A percentile compares a stretch with the other conserved stretches of the same genome.
phyloP scores from a whole-genome alignment of 2,888 invertebrate genomes.

The Steinernema hermaphroditum region DNA sequence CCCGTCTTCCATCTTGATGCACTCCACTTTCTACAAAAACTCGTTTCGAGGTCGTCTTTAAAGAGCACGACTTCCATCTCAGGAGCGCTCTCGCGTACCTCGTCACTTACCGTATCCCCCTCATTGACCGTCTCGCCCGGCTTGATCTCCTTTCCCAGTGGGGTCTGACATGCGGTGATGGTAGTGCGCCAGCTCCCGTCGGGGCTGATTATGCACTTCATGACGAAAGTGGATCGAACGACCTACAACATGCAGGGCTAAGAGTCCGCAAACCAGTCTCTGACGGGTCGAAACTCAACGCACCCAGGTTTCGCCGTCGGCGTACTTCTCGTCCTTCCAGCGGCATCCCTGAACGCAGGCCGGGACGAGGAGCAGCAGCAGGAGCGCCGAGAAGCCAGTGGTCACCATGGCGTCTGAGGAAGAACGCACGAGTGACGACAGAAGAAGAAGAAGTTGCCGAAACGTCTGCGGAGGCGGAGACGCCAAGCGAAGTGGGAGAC shows the following conservation, averaged over 20 bases:
- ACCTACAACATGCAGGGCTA: conserved; percentile 40
- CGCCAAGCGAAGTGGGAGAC: background rate
- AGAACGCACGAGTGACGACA: background rate
- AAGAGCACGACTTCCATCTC: conserved; percentile 2
- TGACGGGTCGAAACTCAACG: conserved; percentile 26
- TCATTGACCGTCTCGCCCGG: conserved; percentile 49
- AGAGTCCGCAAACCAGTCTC: background rate
- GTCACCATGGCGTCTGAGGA: background rate
- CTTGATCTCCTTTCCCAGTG: conserved; percentile 43
- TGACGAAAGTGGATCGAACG: conserved; percentile 50
- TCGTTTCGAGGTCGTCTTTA: conserved; percentile 2
- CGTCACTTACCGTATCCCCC: conserved; percentile 43
- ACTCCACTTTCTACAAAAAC: conserved; percentile 48
- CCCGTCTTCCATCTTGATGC: conserved; percentile 45
- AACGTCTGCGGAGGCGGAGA: conserved; percentile 25
- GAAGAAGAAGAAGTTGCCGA: background rate
- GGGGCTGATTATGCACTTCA: conserved; percentile 47
- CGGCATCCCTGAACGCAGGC: conserved; percentile 35
- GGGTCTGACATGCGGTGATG: conserved; percentile 48
- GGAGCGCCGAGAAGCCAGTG: background rate
- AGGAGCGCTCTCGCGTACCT: conserved; percentile 7
- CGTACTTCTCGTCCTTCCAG: conserved; percentile 46
- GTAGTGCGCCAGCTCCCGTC: conserved; percentile 46
- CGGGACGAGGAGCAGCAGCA: background rate
- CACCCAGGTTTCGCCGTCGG: conserved; percentile 52